Evolutionary conservation across 1,140 invertebrate species (phyloP), one percentile per base, ranked within the genome.

Genomic region (Orchesella cincta): DNA sequence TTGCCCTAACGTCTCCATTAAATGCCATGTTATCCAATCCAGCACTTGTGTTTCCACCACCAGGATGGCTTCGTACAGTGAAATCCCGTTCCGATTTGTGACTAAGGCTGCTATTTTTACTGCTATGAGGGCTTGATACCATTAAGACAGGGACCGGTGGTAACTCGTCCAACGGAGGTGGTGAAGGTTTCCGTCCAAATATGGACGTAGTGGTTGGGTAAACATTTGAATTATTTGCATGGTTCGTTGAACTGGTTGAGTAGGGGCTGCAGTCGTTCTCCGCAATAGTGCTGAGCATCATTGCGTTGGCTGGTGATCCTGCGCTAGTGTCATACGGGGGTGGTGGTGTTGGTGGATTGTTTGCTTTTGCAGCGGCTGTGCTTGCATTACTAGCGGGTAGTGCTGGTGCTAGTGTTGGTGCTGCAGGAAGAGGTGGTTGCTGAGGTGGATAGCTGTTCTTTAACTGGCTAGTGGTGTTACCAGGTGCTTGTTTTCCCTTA

Each of bases 261-360:
- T 81, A 82, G 0, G 82, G 80, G 64, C 79, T 79, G 46, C 76
- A 76, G 39, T 81, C 79, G 62, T 79, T 78, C 34, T 83, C 79
- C 14, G 71, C 71, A 39, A 54, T 64, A 23, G 72, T 54, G 62
- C 62, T 57, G 3, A 67, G 26, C 20, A 62, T 75, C 51, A 35
- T 54, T 12, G 34, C 57, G 28, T 39, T 46, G n/a, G 26, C 18
- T n/a, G 31, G 52, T 12, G 52, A 26, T 20, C n/a, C 23, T n/a
- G 34, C 23, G 31, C 2, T 29, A 14, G 18, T 16, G 8, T 54
- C 54, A 36, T 75, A 62, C 20, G 74, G 46, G 28, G 46, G 74
- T 29, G 74, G 46, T 28, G 33, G 74, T 5, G 52, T 67, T 67
- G 62, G 14, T 3, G 8, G 8, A n/a, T 23, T 57, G 52, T 23